phyloP scores from a whole-genome alignment of 2,888 invertebrate species.

The Graphium colonna region DNA sequence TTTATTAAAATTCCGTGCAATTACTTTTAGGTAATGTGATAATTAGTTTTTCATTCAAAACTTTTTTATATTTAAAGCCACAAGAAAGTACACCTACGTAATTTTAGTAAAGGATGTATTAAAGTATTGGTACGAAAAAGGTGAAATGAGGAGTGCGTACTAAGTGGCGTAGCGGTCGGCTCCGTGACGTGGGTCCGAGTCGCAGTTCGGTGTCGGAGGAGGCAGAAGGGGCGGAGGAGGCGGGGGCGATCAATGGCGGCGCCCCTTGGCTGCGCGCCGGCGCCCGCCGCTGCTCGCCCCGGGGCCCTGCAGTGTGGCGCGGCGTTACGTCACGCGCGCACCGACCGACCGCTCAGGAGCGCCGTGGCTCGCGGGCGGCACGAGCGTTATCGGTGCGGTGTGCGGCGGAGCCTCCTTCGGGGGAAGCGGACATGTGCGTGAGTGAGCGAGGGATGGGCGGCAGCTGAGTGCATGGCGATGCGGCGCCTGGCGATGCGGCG shows the following conservation, averaged over 20 bases:
- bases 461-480: slow-evolving; percentile 23
- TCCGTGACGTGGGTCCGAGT: not conserved
- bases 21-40: too few relatives aligned
- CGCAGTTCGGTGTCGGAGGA: slow-evolving; percentile 15
- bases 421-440: slow-evolving; percentile 22
- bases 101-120: not conserved
- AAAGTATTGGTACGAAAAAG: not conserved
- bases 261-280: slow-evolving; percentile 26
- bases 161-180: slow-evolving; percentile 1
- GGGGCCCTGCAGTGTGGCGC: slow-evolving; percentile 49
- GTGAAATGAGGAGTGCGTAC: not conserved
- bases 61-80: too few relatives aligned
- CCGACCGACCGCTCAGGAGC: slow-evolving; percentile 13
- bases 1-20: too few relatives aligned
- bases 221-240: slow-evolving; percentile 19
- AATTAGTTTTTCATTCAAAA: too few relatives aligned
- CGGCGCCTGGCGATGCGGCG: slow-evolving; percentile 12
- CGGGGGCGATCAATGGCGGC: slow-evolving; percentile 11
- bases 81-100: too few relatives aligned
- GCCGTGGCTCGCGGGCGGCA: slow-evolving; percentile 23
- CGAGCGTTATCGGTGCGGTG: slow-evolving; percentile 26
- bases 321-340: slow-evolving; percentile 46
- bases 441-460: slow-evolving; percentile 6
- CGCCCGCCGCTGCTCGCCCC: slow-evolving; percentile 27
- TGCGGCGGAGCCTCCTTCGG: slow-evolving; percentile 43